Percentiles rank a stretch among this genome's conserved stretches.
Evolutionary conservation across 2,113 vertebrate species (phyloP).

Genomic region (Colistium nudipinnis): DNA sequence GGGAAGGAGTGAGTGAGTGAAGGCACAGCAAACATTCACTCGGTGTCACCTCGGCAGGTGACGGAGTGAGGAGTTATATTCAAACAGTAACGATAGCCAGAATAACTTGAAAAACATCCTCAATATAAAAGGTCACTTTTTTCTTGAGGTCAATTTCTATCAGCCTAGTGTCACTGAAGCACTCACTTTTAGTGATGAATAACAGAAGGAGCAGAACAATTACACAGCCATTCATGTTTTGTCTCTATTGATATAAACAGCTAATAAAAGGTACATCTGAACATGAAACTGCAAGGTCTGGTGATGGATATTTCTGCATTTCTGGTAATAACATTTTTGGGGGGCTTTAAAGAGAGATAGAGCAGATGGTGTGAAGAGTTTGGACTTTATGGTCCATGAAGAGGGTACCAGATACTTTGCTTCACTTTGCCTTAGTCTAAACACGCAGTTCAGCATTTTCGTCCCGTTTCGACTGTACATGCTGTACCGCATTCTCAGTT

Average conservation of each 20-base stretch:
- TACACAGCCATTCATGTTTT: not conserved
- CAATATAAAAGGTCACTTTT: not conserved
- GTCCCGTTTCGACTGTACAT: not conserved
- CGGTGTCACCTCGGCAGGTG: constrained; percentile 8
- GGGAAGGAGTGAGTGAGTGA: not conserved
- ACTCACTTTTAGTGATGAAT: not conserved
- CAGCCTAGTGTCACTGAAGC: not conserved
- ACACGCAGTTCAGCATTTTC: not conserved
- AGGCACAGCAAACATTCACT: constrained; percentile 11
- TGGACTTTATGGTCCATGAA: not conserved
- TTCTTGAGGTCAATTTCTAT: not conserved
- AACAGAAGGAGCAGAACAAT: no score
- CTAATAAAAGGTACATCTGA: not conserved
- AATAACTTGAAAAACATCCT: constrained; percentile 5
- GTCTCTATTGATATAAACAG: not conserved
- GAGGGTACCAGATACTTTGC: not conserved
- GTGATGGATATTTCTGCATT: not conserved
- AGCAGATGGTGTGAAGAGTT: not conserved
- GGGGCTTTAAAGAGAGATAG: not conserved
- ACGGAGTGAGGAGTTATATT: not conserved
- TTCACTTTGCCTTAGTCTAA: not conserved
- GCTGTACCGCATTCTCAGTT: not conserved
- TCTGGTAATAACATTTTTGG: not conserved
- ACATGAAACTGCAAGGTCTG: not conserved
- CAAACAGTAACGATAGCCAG: constrained; percentile 10